Conservation (phyloP, 2,888 invertebrate species). For the Dicyrtomina minuta region DNA sequence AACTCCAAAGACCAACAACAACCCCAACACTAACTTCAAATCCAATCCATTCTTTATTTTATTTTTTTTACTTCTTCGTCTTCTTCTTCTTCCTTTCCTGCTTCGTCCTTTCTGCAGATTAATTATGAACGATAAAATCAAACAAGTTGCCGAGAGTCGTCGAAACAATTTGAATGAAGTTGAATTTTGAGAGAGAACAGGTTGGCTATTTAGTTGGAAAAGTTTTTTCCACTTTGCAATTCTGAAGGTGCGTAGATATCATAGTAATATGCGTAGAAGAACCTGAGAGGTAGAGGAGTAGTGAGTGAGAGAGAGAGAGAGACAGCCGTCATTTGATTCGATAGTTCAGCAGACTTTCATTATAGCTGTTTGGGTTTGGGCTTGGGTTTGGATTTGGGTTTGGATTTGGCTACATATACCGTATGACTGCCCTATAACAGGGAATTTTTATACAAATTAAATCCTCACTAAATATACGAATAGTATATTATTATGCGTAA, state of each 20-base stretch:
- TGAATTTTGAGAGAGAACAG: conserved; percentile 4
- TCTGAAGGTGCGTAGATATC: too few relatives aligned
- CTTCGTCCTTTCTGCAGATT: neutral
- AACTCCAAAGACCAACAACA: neutral
- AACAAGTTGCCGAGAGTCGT: conserved; percentile 2
- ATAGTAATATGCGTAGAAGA: too few relatives aligned
- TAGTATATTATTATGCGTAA: conserved; percentile 16
- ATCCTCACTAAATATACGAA: neutral
- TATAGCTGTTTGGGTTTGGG: too few relatives aligned
- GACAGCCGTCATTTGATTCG: neutral
- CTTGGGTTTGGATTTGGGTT: too few relatives aligned
- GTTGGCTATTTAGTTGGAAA: neutral
- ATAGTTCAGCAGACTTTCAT: too few relatives aligned
- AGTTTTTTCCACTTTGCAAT: too few relatives aligned
- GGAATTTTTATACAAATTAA: too few relatives aligned
- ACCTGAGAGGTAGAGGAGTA: too few relatives aligned
- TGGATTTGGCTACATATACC: too few relatives aligned
- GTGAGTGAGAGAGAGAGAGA: conserved; percentile 2
- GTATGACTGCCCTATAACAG: too few relatives aligned
- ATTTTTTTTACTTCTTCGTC: too few relatives aligned
- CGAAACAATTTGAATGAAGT: neutral
- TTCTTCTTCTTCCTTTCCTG: neutral
- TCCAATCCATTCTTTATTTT: too few relatives aligned
- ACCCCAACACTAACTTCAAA: neutral
- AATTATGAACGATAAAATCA: conserved; percentile 11